Percentiles rank a stretch among this genome's conserved stretches.
These are phyloP conservation scores for Lepidotrigona ventralis DNA, from an alignment of 1,140 invertebrate species.

Conservation along the genomic window DNA sequence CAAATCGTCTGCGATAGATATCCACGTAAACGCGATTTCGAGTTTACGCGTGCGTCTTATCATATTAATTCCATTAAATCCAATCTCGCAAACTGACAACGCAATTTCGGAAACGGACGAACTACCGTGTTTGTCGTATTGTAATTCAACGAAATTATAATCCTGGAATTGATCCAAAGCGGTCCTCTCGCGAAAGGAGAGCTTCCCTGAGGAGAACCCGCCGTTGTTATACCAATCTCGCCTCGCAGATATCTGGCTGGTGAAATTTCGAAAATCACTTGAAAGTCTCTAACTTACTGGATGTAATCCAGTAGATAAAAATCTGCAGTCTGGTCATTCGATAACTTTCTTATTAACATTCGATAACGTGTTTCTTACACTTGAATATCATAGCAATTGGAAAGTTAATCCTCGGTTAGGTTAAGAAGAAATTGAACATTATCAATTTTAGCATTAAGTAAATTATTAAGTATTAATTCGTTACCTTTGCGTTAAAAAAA, in stretches of 20 bases:
- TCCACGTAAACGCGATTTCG: neutral
- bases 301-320: no score
- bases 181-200: neutral
- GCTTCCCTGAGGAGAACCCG: neutral
- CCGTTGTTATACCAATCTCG: neutral
- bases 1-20: neutral
- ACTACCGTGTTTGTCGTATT: neutral
- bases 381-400: no score
- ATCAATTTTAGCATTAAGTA: no score
- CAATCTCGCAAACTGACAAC: neutral
- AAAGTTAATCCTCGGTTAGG: no score
- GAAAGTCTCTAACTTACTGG: no score
- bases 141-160: neutral
- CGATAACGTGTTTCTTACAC: no score
- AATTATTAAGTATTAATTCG: no score
- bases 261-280: no score
- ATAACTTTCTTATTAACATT: no score
- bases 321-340: no score
- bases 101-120: neutral
- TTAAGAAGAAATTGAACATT: no score
- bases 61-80: conserved; percentile 22
- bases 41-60: neutral
- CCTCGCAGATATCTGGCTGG: neutral
- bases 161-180: neutral
- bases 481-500: no score